These are phyloP conservation scores for Drosophila phalerata DNA, from an alignment of 2,888 invertebrate species.

Conservation along the genomic window DNA sequence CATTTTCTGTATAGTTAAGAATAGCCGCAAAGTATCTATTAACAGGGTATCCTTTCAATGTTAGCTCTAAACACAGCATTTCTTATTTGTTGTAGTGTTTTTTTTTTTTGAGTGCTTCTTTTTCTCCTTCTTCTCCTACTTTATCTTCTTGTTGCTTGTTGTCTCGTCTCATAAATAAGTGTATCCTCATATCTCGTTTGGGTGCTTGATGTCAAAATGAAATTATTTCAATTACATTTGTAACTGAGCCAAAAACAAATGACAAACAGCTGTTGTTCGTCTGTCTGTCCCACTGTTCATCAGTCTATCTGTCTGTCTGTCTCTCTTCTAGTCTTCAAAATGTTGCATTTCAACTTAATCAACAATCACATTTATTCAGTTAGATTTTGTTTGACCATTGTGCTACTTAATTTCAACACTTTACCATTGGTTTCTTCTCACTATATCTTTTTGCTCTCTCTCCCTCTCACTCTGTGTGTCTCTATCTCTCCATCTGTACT, in stretches of 20 bases:
- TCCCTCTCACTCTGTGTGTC: background rate
- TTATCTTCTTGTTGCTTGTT: conserved; percentile 24
- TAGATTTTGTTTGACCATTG: conserved; percentile 32
- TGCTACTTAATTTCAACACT: conserved; percentile 50
- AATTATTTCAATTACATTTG: conserved; percentile 79
- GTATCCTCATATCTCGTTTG: conserved; percentile 43
- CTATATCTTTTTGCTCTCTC: background rate
- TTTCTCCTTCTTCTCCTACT: background rate
- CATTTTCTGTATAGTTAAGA: too few relatives aligned
- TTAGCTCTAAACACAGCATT: background rate
- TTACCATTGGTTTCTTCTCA: conserved; percentile 31
- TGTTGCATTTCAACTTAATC: conserved; percentile 8
- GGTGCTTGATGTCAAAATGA: conserved; percentile 66
- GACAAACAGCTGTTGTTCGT: conserved; percentile 26
- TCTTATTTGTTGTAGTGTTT: conserved; percentile 7
- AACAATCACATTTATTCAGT: conserved; percentile 14
- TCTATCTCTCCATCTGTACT: background rate
- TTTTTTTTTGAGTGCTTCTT: conserved; percentile 17
- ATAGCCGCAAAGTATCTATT: too few relatives aligned
- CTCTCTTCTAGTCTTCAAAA: conserved; percentile 1
- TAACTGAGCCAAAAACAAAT: conserved; percentile 52
- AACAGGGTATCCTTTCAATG: conserved; percentile 12
- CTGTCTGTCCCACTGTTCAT: background rate
- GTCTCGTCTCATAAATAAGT: conserved; percentile 64
- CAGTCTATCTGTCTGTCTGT: background rate